Conservation (phyloP, 1,140 invertebrate genomes). For the Luehdorfia chinensis region DNA sequence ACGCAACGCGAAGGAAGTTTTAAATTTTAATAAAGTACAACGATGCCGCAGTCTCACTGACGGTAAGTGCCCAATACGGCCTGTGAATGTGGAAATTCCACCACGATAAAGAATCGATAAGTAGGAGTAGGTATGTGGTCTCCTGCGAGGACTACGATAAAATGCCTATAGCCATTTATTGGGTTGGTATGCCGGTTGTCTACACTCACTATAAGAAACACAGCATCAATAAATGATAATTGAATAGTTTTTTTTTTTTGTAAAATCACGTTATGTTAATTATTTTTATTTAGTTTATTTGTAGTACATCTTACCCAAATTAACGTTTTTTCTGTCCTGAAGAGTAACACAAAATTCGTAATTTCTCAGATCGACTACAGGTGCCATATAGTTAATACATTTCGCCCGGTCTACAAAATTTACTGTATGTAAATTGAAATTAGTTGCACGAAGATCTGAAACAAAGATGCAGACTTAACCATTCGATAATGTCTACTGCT, state of each 20-base stretch:
- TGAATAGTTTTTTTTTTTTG: slow-evolving; percentile 14
- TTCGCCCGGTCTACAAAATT: slow-evolving; percentile 17
- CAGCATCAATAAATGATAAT: too few relatives aligned
- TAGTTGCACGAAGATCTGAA: background rate
- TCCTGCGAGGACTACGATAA: background rate
- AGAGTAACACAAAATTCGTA: slow-evolving; percentile 39
- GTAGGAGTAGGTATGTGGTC: too few relatives aligned
- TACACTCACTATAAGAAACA: slow-evolving; percentile 13
- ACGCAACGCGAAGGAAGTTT: too few relatives aligned
- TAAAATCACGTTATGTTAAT: slow-evolving; percentile 10
- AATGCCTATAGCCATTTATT: slow-evolving; percentile 5
- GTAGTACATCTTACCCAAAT: slow-evolving; percentile 21
- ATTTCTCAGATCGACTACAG: slow-evolving; percentile 30
- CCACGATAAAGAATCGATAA: too few relatives aligned
- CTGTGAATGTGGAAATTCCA: too few relatives aligned
- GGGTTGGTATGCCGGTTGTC: background rate
- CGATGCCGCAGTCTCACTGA: too few relatives aligned
- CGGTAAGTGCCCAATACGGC: too few relatives aligned
- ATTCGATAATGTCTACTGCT: too few relatives aligned
- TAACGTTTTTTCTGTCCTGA: background rate
- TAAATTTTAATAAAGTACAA: too few relatives aligned
- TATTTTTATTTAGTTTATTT: background rate
- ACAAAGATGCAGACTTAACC: too few relatives aligned
- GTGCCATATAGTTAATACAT: slow-evolving; percentile 26
- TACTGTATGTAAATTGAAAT: slow-evolving; percentile 12